phyloP scores from a whole-genome alignment of 1,140 invertebrate species.

The Neodiprion lecontei region DNA sequence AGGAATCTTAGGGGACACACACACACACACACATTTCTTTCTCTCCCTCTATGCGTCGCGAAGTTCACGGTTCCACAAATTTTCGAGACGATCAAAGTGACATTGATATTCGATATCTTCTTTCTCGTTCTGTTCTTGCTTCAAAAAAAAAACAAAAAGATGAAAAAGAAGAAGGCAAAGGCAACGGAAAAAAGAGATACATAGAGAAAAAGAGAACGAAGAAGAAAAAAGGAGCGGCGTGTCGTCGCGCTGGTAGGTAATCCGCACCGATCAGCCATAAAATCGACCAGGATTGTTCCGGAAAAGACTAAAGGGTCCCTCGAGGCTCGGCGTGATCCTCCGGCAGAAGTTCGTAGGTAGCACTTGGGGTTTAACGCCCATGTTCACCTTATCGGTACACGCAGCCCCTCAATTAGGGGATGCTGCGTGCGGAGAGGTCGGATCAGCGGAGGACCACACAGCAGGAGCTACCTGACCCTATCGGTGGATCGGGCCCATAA shows the following conservation, averaged over 20 bases:
- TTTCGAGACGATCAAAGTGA: too few relatives aligned
- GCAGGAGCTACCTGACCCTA: conserved; percentile 38
- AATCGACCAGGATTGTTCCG: neutral
- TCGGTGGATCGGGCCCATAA: conserved; percentile 56
- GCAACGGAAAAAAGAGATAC: neutral
- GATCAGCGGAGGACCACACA: conserved; percentile 30
- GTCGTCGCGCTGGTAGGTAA: conserved; percentile 4
- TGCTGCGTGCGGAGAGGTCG: conserved; percentile 24
- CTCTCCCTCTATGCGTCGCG: too few relatives aligned
- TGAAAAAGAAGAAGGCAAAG: neutral
- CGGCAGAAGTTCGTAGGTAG: conserved; percentile 1
- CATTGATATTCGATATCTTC: too few relatives aligned
- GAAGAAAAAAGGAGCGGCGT: neutral
- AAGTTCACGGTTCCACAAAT: too few relatives aligned
- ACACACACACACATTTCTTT: too few relatives aligned
- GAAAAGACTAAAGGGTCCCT: too few relatives aligned
- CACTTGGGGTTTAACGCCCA: conserved; percentile 36
- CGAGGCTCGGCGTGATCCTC: too few relatives aligned
- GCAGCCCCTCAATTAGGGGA: conserved; percentile 49
- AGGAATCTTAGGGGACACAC: neutral
- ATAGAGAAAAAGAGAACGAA: neutral
- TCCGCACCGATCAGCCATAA: conserved; percentile 4
- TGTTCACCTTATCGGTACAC: conserved; percentile 46
- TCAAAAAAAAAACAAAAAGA: neutral
- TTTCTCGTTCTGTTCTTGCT: too few relatives aligned